Evolutionary conservation across 2,888 invertebrate genomes (phyloP), one percentile per base, ranked within the genome.

Genomic region (Heliconius cydno): DNA sequence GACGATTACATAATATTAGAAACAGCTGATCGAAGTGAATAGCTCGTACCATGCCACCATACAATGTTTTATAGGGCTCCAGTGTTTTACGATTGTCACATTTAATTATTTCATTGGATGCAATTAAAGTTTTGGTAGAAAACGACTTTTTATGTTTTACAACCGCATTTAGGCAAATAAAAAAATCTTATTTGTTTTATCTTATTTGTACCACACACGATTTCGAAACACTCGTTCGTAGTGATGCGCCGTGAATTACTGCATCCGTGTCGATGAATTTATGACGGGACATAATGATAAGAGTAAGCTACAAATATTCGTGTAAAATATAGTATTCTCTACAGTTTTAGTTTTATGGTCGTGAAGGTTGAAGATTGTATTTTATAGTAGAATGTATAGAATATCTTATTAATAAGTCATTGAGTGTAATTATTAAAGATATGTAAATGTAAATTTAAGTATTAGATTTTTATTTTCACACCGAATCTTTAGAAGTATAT

Each of bases 51-150:
- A 78, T 86, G 83, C 86, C 87, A 90, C 87, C 89, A 89, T 87
- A 89, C 92, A 90, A 93, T 92, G 91, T 92, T 94, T 94, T 94
- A 94, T 92, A 86, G 88, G 83, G 83, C 84, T 85, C 86, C 90
- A 88, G 90, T 93, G 93, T 92, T 95, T 94, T 94, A 95, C 92
- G 95, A 93, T 91, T 94, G 94, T 94, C 94, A 91, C 93, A 91
- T 94, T 94, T 94, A 95, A 94, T 95, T 94, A 94, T 92, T 94
- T 93, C 92, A 94, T 94, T 94, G 94, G 91, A 86, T 88, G 94
- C 94, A 93, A 94, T 95, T 93, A 94, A 94, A 94, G 89, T 94
- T 94, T 46, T 92, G 89, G 92, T 91, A 89, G 91, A 92, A 92
- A 92, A 90, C 89, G 90, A 88, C 91, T 93, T 94, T 93, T 92